Percentiles rank a stretch among this genome's conserved stretches.
Evolutionary conservation across 2,888 invertebrate species (phyloP).

Genomic region (Acrobasis suavella): DNA sequence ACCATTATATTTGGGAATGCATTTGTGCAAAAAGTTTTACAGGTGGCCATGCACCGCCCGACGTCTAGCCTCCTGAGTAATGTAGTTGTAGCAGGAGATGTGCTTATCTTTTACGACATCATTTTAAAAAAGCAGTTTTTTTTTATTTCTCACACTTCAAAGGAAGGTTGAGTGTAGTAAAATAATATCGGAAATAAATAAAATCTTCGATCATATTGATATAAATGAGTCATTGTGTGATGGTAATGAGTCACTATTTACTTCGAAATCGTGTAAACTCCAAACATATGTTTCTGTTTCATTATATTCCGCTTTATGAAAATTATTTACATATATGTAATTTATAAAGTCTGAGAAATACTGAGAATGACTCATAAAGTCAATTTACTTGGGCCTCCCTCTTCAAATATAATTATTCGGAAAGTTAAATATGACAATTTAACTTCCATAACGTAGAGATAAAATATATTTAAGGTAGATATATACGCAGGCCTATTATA

Average conservation of each 20-base stretch:
- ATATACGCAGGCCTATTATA: too few relatives aligned
- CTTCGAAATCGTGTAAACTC: neutral
- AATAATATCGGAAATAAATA: neutral
- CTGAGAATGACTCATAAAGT: neutral
- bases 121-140: too few relatives aligned
- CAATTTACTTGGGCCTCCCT: neutral
- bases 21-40: too few relatives aligned
- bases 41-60: too few relatives aligned
- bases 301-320: neutral
- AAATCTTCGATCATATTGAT: neutral
- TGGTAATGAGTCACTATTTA: slow-evolving; percentile 14
- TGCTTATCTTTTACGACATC: too few relatives aligned
- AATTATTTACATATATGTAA: neutral
- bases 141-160: too few relatives aligned
- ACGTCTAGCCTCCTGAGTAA: too few relatives aligned
- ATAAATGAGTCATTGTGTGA: slow-evolving; percentile 4
- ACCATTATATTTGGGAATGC: too few relatives aligned
- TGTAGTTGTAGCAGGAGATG: too few relatives aligned
- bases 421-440: neutral
- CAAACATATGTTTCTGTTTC: slow-evolving; percentile 1
- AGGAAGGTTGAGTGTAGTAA: neutral
- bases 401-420: neutral
- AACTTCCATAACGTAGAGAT: neutral
- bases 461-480: too few relatives aligned
- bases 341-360: too few relatives aligned